Evolutionary conservation across 2,888 invertebrate genomes (phyloP).

Genomic region (Megastigmus dorsalis): DNA sequence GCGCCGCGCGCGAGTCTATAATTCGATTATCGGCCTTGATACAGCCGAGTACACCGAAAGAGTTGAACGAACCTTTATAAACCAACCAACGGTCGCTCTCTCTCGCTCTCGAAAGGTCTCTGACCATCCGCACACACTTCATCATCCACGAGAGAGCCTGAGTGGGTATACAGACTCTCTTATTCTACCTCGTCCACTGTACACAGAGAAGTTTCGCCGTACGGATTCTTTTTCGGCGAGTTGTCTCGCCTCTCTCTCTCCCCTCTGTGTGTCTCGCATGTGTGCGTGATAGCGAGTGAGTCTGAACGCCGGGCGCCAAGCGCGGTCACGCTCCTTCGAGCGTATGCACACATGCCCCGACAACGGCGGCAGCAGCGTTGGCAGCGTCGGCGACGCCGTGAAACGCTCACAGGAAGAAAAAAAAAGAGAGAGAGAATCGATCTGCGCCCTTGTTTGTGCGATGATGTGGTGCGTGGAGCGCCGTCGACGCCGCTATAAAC

Average conservation of each 20-base stretch:
- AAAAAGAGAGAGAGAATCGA: no score
- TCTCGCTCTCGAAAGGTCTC: slow-evolving; percentile 3
- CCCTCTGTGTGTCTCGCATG: not conserved
- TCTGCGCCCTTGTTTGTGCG: no score
- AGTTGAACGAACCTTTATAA: slow-evolving; percentile 53
- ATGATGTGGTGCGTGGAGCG: no score
- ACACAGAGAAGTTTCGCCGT: slow-evolving; percentile 10
- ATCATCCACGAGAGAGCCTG: not conserved
- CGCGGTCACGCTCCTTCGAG: slow-evolving; percentile 35
- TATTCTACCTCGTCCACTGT: no score
- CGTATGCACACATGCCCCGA: slow-evolving; percentile 10
- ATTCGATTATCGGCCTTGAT: slow-evolving; percentile 52
- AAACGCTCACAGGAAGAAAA: no score
- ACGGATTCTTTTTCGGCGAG: slow-evolving; percentile 34
- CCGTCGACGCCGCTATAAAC: no score
- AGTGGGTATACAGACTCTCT: no score
- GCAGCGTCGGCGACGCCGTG: no score
- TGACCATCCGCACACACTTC: slow-evolving; percentile 16
- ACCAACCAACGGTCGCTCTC: not conserved
- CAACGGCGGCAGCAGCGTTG: no score
- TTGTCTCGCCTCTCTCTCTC: not conserved
- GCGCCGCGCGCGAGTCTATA: slow-evolving; percentile 26
- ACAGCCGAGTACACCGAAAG: slow-evolving; percentile 27
- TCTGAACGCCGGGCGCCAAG: slow-evolving; percentile 19
- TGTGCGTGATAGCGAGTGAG: not conserved